These are phyloP conservation scores for Bombyx huttoni DNA, from an alignment of 2,888 invertebrate genomes.

Conservation along the genomic window DNA sequence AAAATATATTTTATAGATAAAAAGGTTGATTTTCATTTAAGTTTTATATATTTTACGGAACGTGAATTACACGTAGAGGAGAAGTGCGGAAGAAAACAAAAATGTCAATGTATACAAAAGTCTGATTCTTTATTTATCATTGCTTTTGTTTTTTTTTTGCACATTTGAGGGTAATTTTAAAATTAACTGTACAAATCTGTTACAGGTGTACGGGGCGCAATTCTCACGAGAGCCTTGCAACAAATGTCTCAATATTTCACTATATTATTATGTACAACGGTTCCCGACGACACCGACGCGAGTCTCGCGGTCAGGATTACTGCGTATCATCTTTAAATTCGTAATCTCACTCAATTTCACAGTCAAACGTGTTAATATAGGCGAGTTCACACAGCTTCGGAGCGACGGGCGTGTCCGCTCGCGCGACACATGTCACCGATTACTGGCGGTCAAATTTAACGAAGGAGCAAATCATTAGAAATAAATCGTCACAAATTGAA, in stretches of 20 bases:
- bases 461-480: too few species aligned
- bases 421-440: too few species aligned
- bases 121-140: constrained; percentile 57
- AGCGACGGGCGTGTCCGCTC: too few species aligned
- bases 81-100: constrained; percentile 22
- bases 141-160: constrained; percentile 21
- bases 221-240: constrained; percentile 20
- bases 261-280: constrained; percentile 35
- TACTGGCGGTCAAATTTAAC: too few species aligned
- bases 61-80: neutral
- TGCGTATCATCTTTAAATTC: neutral
- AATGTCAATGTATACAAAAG: constrained; percentile 50
- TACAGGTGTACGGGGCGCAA: constrained; percentile 13
- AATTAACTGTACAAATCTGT: constrained; percentile 38
- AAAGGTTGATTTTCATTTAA: neutral
- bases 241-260: constrained; percentile 30
- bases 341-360: constrained; percentile 20
- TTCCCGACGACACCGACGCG: constrained; percentile 21
- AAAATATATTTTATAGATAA: constrained; percentile 69
- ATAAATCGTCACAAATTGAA: too few species aligned
- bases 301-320: constrained; percentile 13
- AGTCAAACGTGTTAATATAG: neutral
- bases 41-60: neutral
- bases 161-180: constrained; percentile 4
- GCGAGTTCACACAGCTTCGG: too few species aligned